Evolutionary conservation across 2,113 vertebrate genomes (phyloP).

Genomic region (Pterophyllum scalare): DNA sequence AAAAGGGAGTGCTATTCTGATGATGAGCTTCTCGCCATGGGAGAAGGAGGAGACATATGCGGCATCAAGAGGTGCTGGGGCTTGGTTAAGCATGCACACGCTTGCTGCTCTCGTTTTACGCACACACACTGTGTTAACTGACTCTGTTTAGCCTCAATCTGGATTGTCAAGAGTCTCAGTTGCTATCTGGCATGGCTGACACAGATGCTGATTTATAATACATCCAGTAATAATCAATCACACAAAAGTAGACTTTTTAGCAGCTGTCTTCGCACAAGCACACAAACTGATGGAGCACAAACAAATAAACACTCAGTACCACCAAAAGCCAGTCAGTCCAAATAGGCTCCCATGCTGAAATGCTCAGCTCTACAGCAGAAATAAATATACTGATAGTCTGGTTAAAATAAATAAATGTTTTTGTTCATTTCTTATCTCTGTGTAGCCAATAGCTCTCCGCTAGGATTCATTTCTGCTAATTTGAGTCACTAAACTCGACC

Average conservation of each 20-base stretch:
- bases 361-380: neutral
- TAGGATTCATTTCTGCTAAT: neutral
- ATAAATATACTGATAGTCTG: neutral
- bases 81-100: conserved; percentile 41
- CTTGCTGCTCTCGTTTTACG: conserved; percentile 3
- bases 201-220: conserved; percentile 27
- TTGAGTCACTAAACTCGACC: neutral
- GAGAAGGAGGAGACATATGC: conserved; percentile 40
- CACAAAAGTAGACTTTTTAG: neutral
- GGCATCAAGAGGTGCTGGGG: conserved; percentile 50
- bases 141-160: conserved; percentile 30
- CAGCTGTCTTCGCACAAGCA: neutral
- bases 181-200: conserved; percentile 13
- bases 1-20: conserved; percentile 55
- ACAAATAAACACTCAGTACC: neutral
- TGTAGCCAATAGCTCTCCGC: neutral
- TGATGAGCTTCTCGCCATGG: conserved; percentile 55
- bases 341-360: neutral
- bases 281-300: neutral
- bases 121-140: neutral
- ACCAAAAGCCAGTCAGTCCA: neutral
- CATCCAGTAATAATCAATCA: conserved; percentile 32
- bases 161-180: neutral
- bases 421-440: too few species aligned
- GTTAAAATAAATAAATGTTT: neutral